These are phyloP conservation scores for Pangasius larnaudii DNA, from an alignment of 2,797 vertebrate species.

Conservation along the genomic window DNA sequence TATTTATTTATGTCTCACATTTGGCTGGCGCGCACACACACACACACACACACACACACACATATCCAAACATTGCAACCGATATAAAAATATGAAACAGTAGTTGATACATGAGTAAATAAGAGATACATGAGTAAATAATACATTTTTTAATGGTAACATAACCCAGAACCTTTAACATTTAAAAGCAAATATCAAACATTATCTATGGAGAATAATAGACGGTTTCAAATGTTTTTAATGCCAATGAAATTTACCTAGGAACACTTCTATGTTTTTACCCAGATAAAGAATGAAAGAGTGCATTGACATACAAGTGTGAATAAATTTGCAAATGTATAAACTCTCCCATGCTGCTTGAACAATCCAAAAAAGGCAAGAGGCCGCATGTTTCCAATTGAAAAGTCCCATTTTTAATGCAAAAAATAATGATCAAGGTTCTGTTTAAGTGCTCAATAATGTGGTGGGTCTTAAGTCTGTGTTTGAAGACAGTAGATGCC, in stretches of 20 bases:
- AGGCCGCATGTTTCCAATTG: not conserved
- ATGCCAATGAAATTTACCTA: not conserved
- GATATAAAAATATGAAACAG: not conserved
- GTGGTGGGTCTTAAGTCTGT: not conserved
- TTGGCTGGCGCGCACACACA: not conserved
- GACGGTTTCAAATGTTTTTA: not conserved
- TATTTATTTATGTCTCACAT: not conserved
- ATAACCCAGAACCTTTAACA: not conserved
- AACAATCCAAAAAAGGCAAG: not conserved
- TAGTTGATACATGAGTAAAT: not conserved
- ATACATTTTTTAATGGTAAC: not conserved
- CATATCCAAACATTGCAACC: not conserved
- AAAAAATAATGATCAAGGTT: not conserved
- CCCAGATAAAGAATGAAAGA: not conserved
- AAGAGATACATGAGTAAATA: not conserved
- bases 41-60: too few relatives aligned
- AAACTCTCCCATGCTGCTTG: not conserved
- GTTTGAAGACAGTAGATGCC: not conserved
- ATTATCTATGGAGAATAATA: not conserved
- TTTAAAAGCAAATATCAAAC: not conserved
- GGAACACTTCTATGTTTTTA: not conserved
- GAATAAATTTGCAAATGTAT: not conserved
- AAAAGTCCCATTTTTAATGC: not conserved
- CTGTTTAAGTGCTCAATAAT: not conserved
- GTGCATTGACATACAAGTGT: not conserved